These are phyloP conservation scores for Pempheris klunzingeri DNA, from an alignment of 2,797 vertebrate species.

Conservation along the genomic window DNA sequence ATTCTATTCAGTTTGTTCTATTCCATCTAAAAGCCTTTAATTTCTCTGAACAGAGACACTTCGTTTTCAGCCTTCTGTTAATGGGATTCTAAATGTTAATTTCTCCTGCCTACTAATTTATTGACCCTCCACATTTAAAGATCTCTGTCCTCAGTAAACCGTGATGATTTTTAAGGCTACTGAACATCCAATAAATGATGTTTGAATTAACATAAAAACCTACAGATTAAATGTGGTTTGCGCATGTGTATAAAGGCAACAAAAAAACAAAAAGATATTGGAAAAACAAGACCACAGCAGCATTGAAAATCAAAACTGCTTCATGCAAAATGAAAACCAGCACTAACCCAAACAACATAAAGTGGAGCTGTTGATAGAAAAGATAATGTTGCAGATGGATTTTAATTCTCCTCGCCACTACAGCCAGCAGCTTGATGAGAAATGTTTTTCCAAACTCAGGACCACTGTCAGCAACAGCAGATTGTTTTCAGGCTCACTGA, in stretches of 20 bases:
- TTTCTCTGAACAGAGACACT: constrained; percentile 34
- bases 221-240: constrained; percentile 17
- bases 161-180: constrained; percentile 39
- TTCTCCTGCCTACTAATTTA: constrained; percentile 49
- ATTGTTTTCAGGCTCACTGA: constrained; percentile 35
- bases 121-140: constrained; percentile 42
- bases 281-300: not conserved
- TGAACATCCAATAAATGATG: constrained; percentile 34
- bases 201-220: constrained; percentile 51
- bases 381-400: constrained; percentile 49
- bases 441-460: constrained; percentile 26
- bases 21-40: constrained; percentile 29
- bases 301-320: constrained; percentile 28
- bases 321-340: constrained; percentile 17
- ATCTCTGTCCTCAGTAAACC: constrained; percentile 32
- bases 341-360: constrained; percentile 26
- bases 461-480: constrained; percentile 17
- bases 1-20: not conserved
- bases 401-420: constrained; percentile 37
- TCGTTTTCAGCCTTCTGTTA: constrained; percentile 39
- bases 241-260: constrained; percentile 15
- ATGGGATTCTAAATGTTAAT: constrained; percentile 63
- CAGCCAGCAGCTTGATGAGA: constrained; percentile 41
- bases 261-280: constrained; percentile 15
- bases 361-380: constrained; percentile 41